Evolutionary conservation across 2,888 invertebrate genomes (phyloP).

Genomic region (Junonia oenone): DNA sequence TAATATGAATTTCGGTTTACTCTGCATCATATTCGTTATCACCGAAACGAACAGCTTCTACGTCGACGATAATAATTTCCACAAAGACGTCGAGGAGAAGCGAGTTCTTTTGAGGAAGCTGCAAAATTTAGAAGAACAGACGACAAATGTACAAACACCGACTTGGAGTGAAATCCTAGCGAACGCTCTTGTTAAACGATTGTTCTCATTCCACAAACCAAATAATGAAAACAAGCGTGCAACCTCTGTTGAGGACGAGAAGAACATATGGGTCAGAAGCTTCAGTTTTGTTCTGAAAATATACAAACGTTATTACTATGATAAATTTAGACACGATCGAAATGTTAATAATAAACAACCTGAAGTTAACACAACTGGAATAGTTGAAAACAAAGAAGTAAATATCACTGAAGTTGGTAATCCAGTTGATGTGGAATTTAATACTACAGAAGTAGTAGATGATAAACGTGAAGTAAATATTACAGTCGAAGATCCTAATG

Average conservation of each 20-base stretch:
- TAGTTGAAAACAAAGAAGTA: not conserved
- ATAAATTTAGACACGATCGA: slow-evolving; percentile 32
- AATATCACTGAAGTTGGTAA: not conserved
- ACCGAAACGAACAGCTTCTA: slow-evolving; percentile 43
- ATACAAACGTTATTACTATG: slow-evolving; percentile 54
- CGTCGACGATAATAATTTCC: slow-evolving; percentile 36
- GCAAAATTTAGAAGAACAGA: slow-evolving; percentile 46
- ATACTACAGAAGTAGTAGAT: too few species aligned
- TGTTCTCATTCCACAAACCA: slow-evolving; percentile 45
- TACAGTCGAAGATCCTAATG: slow-evolving; percentile 42
- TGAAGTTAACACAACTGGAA: slow-evolving; percentile 24
- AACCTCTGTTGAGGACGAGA: slow-evolving; percentile 30
- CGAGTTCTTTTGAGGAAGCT: slow-evolving; percentile 58
- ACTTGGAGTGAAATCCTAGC: slow-evolving; percentile 66
- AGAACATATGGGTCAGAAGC: slow-evolving; percentile 38
- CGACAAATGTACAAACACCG: slow-evolving; percentile 42
- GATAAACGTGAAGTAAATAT: too few species aligned
- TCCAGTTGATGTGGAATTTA: too few species aligned
- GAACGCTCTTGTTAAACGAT: slow-evolving; percentile 55
- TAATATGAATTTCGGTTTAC: slow-evolving; percentile 55
- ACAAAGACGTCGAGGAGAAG: slow-evolving; percentile 44
- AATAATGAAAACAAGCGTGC: slow-evolving; percentile 34
- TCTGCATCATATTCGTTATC: slow-evolving; percentile 48
- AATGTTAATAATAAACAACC: slow-evolving; percentile 9
- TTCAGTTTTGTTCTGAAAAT: slow-evolving; percentile 47